Evolutionary conservation across 2,797 vertebrate genomes (phyloP).

Genomic region (Margarornis squamiger): DNA sequence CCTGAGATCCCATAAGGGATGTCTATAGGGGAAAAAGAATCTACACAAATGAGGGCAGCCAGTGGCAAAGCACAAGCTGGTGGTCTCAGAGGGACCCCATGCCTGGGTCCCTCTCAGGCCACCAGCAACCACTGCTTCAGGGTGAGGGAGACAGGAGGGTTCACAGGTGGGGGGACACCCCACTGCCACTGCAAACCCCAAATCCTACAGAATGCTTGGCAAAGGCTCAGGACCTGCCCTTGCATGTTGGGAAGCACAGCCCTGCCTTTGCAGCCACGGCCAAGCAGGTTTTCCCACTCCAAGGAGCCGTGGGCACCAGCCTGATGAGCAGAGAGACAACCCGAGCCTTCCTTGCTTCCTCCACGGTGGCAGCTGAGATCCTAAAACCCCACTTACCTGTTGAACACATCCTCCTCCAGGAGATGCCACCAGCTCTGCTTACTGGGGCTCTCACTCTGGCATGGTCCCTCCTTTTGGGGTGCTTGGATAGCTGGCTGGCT

Average conservation of each 20-base stretch:
- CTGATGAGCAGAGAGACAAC: neutral
- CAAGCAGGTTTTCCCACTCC: neutral
- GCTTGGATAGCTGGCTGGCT: neutral
- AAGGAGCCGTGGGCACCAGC: neutral
- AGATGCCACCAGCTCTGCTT: neutral
- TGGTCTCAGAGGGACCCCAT: fast-evolving
- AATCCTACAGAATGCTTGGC: neutral
- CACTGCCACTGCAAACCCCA: fast-evolving
- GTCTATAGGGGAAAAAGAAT: neutral
- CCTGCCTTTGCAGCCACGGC: neutral
- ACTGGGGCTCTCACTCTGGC: neutral
- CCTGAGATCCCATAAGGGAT: neutral
- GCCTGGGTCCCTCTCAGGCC: neutral
- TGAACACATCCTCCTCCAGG: neutral
- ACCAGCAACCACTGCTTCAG: neutral
- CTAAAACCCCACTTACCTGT: neutral
- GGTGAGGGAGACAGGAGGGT: neutral
- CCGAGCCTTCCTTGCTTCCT: neutral
- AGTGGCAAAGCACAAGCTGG: neutral
- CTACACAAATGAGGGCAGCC: neutral
- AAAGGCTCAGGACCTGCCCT: neutral
- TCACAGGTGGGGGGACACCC: neutral
- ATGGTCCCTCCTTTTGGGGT: neutral
- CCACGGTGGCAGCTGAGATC: neutral
- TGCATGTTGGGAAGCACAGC: neutral